These are phyloP conservation scores for Pteropus rufus DNA, from an alignment of 2,797 vertebrate genomes.

Conservation along the genomic window DNA sequence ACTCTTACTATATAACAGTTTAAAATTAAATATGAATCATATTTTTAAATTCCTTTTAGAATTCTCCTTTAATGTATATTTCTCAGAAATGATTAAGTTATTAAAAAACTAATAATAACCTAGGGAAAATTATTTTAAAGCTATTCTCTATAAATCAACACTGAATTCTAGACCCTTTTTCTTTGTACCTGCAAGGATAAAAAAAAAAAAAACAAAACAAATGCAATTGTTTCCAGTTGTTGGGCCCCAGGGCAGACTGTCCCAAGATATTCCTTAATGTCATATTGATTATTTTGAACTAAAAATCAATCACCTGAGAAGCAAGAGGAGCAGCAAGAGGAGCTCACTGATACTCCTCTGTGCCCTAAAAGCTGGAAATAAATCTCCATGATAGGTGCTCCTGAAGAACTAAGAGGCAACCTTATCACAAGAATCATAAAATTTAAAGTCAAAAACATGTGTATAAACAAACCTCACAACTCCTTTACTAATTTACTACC, in stretches of 20 bases:
- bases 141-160: neutral
- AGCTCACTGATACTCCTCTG: neutral
- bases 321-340: neutral
- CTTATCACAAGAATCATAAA: neutral
- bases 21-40: neutral
- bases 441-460: neutral
- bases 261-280: neutral
- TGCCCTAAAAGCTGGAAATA: neutral
- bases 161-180: neutral
- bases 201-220: neutral
- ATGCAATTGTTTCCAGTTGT: neutral
- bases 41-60: neutral
- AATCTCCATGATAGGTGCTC: neutral
- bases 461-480: neutral
- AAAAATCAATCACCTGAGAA: neutral
- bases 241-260: neutral
- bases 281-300: neutral
- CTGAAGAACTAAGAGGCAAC: neutral
- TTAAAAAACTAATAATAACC: neutral
- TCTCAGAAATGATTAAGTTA: neutral
- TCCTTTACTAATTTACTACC: neutral
- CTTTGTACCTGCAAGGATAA: neutral
- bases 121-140: neutral
- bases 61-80: neutral
- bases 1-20: neutral